These are phyloP conservation scores for Oscheius sp. DNA, from an alignment of 1,140 invertebrate genomes.

Conservation along the genomic window DNA sequence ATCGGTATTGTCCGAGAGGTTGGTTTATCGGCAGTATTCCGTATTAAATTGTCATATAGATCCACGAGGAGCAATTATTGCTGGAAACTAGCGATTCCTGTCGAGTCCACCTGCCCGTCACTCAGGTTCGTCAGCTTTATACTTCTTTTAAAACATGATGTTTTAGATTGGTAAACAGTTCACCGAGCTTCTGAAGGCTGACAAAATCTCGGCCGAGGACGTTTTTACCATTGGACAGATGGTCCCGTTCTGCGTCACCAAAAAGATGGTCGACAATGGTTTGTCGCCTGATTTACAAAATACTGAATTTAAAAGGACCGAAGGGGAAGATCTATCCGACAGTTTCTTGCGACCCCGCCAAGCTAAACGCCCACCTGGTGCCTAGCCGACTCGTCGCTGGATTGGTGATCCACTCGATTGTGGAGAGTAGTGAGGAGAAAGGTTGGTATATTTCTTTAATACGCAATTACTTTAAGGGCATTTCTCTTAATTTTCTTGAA, in stretches of 20 bases:
- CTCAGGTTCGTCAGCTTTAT: background rate
- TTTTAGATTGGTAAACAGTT: slow-evolving; percentile 43
- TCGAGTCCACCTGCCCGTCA: slow-evolving; percentile 19
- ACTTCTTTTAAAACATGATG: background rate
- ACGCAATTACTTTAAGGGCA: slow-evolving; percentile 11
- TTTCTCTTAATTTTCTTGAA: slow-evolving; percentile 1
- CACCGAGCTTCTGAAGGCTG: slow-evolving; percentile 26
- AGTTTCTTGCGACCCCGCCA: slow-evolving; percentile 45
- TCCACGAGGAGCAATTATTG: slow-evolving; percentile 38
- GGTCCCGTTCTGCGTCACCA: slow-evolving; percentile 47
- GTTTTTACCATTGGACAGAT: slow-evolving; percentile 51
- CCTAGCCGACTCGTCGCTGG: slow-evolving; percentile 36
- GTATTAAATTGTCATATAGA: slow-evolving; percentile 41
- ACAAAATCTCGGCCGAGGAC: slow-evolving; percentile 45
- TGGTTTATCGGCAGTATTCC: slow-evolving; percentile 19
- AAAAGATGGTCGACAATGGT: slow-evolving; percentile 11
- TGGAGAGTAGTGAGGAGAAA: slow-evolving; percentile 56
- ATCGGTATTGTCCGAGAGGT: slow-evolving; percentile 48
- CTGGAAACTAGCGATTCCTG: slow-evolving; percentile 46
- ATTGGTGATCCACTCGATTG: slow-evolving; percentile 46
- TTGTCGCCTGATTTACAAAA: background rate
- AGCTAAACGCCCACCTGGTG: slow-evolving; percentile 49
- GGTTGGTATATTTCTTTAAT: slow-evolving; percentile 29
- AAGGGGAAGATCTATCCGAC: slow-evolving; percentile 13
- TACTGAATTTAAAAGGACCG: slow-evolving; percentile 17